Conservation (phyloP, 2,797 vertebrate genomes). For the Premnoplex brunnescens region DNA sequence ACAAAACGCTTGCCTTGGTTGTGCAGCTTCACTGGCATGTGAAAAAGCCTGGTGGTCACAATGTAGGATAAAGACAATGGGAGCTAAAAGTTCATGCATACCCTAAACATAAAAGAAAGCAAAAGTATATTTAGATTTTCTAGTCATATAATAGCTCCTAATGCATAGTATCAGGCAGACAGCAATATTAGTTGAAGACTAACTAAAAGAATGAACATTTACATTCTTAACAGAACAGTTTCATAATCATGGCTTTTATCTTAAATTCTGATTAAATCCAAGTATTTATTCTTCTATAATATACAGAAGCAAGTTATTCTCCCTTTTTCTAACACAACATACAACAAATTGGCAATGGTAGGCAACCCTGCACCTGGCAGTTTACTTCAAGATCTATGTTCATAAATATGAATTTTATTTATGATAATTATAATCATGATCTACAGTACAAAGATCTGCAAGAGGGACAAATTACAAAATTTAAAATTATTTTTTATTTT, state of each 20-base stretch:
- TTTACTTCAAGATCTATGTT: conserved; percentile 68
- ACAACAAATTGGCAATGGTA: conserved; percentile 66
- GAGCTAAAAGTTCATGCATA: conserved; percentile 97
- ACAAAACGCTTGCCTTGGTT: conserved; percentile 84
- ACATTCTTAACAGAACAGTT: background rate
- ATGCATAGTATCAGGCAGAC: background rate
- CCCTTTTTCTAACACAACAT: conserved; percentile 54
- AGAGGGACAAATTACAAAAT: conserved; percentile 63
- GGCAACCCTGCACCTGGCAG: conserved; percentile 71
- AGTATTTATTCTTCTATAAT: conserved; percentile 45
- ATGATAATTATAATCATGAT: conserved; percentile 70
- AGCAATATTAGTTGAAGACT: background rate
- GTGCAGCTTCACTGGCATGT: conserved; percentile 93
- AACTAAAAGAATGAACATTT: conserved; percentile 1
- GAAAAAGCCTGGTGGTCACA: conserved; percentile 98
- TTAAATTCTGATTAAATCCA: conserved; percentile 56
- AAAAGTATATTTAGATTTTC: background rate
- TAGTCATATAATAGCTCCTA: background rate
- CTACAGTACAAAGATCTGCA: conserved; percentile 58
- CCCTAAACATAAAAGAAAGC: conserved; percentile 79
- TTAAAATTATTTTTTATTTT: conserved; percentile 65
- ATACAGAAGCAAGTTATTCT: conserved; percentile 54
- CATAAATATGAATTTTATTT: conserved; percentile 76
- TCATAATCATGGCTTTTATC: conserved; percentile 50
- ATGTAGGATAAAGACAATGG: conserved; percentile 94